Evolutionary conservation across 1,140 invertebrate species (phyloP), one percentile per base, ranked within the genome.

Genomic region (Ectropis grisescens): DNA sequence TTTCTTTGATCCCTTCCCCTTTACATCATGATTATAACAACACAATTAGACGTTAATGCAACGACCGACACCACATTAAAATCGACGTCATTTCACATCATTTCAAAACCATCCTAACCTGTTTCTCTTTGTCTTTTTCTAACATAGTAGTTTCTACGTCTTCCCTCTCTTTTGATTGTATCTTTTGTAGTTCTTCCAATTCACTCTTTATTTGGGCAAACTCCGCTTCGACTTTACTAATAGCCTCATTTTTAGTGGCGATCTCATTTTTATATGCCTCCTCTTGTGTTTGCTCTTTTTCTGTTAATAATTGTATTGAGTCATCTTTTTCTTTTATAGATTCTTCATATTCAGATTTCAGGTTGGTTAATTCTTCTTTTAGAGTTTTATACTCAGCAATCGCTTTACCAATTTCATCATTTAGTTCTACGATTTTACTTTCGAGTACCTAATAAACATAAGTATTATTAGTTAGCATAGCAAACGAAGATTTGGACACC

Each of bases 241-340:
- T 74, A 6, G 28, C 36, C 1, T 47, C 40, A 37, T 68, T 58
- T 44, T 61, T 75, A 32, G 47, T 31, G 32, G 25, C 13, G 3
- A 60, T 32, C 33, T 52, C 11, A 25, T 46, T 33, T 29, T 36
- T 37, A 6, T 43, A 38, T 34, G 33, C 25, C 4, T 13, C 28
- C 33, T 55, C 41, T 13, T 41, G 32, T 7, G 36, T 11, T 37
- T 55, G 8, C 11, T 58, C 32, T 51, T 55, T 46, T 6, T 56
- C 42, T 9, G 13, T 41, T n/a, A 70, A 35, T 31, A 11, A 10
- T 27, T 54, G 33, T 5, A 58, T 53, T 49, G 68, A 47, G 11
- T 25, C 39, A n/a, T 84, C 69, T 34, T 76, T 83, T 33, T 78
- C 69, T 27, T 61, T 62, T 56, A 68, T 60, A 12, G 78, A 56